Base-by-base conservation (phyloP, 2,888 invertebrate genomes). In the Trichogramma evanescens region DNA sequence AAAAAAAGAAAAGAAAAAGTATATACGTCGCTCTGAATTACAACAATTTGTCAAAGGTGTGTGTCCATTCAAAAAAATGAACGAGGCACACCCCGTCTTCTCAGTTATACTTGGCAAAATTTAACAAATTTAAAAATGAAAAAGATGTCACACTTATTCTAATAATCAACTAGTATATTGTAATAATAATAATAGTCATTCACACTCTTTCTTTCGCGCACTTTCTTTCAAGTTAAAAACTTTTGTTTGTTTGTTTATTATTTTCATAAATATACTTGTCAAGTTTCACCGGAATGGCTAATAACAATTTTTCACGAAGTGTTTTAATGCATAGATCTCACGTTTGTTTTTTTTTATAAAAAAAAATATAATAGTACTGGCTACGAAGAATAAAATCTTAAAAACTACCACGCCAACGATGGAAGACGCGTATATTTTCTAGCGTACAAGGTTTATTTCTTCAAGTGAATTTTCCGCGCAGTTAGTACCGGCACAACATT, bases 201-300 rank as follows among this genome's bases (percentile, higher is more conserved):
- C 26, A 26, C 26, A 26, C 45, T 53, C 56, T 58, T 58, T 56
- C 61, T 46, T 61, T 58, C 54, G 26, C 26, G 26, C 26, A 26
- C 26, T 26, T 26, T 26, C 26, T 26, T 26, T 1, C 26, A 26
- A 26, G 44, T 56, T 52, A 59, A 62, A 62, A 58, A 58, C 45
- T 58, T 54, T 59, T 42, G 56, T 26, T 26, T 26, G 26, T 26
- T 26, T 26, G 26, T 26, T 26, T 26, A 26, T 26, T 26, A 26
- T 26, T 26, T 26, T 26, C 26, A 26, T 26, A 26, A 26, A 26
- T 26, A 26, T 26, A 26, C 26, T 26, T 26, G 26, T 26, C 26
- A 2, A 46, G 44, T 48, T 61, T 63, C 63, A 64, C 54, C 62
- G 64, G 59, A 64, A 63, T 63, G 63, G 58, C 54, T 63, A 63